Conservation (phyloP, 1,140 invertebrate species). For the Nasonia giraulti region DNA sequence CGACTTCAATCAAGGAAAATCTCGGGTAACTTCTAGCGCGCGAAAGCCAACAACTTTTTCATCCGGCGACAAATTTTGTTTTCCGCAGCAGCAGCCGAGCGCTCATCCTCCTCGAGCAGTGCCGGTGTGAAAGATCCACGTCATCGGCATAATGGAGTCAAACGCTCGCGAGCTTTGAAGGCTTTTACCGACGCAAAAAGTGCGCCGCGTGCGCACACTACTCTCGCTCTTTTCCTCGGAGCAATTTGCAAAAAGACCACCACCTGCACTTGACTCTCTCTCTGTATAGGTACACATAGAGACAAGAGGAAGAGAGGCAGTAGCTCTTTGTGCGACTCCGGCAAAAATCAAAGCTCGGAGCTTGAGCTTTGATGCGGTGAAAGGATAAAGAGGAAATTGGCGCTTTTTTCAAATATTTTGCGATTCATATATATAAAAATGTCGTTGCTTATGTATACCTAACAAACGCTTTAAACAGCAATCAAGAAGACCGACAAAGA, state of each 20-base stretch:
- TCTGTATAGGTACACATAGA: too few species aligned
- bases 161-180: neutral
- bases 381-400: too few species aligned
- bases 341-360: neutral
- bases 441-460: too few species aligned
- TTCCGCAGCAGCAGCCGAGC: neutral
- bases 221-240: neutral
- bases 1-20: neutral
- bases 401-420: too few species aligned
- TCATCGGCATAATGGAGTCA: conserved; percentile 30
- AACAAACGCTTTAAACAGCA: too few species aligned
- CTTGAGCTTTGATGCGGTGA: too few species aligned
- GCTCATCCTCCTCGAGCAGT: neutral
- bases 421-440: too few species aligned
- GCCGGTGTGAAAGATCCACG: conserved; percentile 18
- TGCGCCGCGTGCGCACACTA: neutral
- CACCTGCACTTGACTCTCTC: neutral
- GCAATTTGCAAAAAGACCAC: conserved; percentile 3
- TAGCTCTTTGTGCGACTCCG: neutral
- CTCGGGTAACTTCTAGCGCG: neutral
- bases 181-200: neutral
- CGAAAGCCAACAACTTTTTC: neutral
- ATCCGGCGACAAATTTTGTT: conserved; percentile 4
- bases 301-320: neutral
- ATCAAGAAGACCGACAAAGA: neutral